A percentile compares a stretch with the other conserved stretches of the same genome.
These are phyloP conservation scores for Mobula birostris DNA, from an alignment of 2,113 vertebrate species.

Conservation along the genomic window DNA sequence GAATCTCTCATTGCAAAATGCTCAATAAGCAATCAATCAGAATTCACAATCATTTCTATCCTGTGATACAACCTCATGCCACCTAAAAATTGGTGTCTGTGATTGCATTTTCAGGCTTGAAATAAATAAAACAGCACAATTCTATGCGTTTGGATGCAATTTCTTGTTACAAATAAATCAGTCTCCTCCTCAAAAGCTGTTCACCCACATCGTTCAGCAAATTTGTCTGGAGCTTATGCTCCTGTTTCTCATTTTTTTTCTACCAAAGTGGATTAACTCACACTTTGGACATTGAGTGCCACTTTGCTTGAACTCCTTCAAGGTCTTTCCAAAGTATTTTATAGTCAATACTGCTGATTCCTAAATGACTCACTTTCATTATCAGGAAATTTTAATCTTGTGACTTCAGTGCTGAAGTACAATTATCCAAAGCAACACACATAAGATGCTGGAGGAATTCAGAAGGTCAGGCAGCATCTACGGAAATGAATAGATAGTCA, in stretches of 20 bases:
- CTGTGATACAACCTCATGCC: too few species aligned
- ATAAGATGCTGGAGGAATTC: too few species aligned
- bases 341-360: not conserved
- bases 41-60: too few species aligned
- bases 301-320: not conserved
- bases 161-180: not conserved
- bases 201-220: not conserved
- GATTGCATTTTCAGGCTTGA: too few species aligned
- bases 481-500: too few species aligned
- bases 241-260: not conserved
- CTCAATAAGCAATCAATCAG: too few species aligned
- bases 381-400: not conserved
- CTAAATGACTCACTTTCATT: not conserved
- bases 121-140: too few species aligned
- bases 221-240: not conserved
- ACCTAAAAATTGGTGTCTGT: too few species aligned
- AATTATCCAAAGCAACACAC: not conserved
- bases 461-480: too few species aligned
- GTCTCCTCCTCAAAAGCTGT: not conserved
- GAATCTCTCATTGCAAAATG: too few species aligned
- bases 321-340: not conserved
- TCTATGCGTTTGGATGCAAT: not conserved
- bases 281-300: not conserved
- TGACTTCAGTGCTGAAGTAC: not conserved
- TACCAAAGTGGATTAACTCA: not conserved